phyloP scores from a whole-genome alignment of 1,140 invertebrate genomes.

The Popillia japonica region DNA sequence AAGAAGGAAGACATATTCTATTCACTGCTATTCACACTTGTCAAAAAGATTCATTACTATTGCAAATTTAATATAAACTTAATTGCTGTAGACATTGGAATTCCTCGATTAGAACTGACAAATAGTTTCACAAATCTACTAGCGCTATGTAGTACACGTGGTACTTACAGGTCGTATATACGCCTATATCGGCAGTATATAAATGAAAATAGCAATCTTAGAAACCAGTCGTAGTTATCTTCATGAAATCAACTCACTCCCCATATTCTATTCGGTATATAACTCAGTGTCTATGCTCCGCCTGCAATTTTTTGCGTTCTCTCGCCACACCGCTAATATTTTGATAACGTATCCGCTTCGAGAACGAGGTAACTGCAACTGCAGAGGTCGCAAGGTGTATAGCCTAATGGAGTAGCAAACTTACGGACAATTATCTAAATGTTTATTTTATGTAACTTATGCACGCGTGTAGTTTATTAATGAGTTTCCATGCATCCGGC shows the following conservation, averaged over 20 bases:
- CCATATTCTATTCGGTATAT: slow-evolving; percentile 19
- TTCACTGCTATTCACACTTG: neutral
- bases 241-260: slow-evolving; percentile 1
- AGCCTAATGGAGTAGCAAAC: slow-evolving; percentile 28
- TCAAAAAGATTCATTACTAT: slow-evolving; percentile 14
- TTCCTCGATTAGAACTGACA: neutral
- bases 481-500: neutral
- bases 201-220: slow-evolving; percentile 20
- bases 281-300: slow-evolving; percentile 27
- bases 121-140: too few species aligned
- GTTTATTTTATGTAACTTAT: slow-evolving; percentile 30
- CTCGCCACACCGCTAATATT: slow-evolving; percentile 26
- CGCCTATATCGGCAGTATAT: too few species aligned
- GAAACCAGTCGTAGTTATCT: slow-evolving; percentile 18
- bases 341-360: slow-evolving; percentile 30
- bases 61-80: slow-evolving; percentile 16
- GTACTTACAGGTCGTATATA: neutral
- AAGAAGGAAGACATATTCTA: slow-evolving; percentile 17
- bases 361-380: slow-evolving; percentile 4
- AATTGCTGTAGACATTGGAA: neutral
- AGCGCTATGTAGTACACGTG: neutral
- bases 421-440: slow-evolving; percentile 15
- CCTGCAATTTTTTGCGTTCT: slow-evolving; percentile 12
- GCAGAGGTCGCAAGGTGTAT: slow-evolving; percentile 28
- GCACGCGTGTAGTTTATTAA: neutral